Evolutionary conservation across 1,140 invertebrate genomes (phyloP).

Genomic region (Drosophila kanapiae): DNA sequence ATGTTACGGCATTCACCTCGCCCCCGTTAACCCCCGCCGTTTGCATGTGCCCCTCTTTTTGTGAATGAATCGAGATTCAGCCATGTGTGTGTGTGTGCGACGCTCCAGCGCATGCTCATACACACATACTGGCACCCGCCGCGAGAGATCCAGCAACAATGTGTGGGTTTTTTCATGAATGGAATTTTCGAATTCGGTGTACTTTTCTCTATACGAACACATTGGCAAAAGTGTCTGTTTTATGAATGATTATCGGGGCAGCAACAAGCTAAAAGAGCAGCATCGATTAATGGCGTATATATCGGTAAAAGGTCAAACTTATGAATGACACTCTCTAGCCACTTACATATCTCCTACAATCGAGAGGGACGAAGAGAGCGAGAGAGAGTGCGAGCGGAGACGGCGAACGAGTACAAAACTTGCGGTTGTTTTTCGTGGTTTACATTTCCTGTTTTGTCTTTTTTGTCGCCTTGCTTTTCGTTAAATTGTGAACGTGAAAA

Average conservation of each 20-base stretch:
- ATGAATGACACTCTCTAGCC: slow-evolving; percentile 48
- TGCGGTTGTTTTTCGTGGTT: slow-evolving; percentile 74
- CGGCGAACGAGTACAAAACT: slow-evolving; percentile 27
- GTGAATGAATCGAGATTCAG: slow-evolving; percentile 70
- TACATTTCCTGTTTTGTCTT: slow-evolving; percentile 78
- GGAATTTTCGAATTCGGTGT: slow-evolving; percentile 82
- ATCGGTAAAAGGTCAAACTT: slow-evolving; percentile 56
- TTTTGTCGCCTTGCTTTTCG: slow-evolving; percentile 56
- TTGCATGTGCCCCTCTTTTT: slow-evolving; percentile 73
- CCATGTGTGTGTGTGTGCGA: slow-evolving; percentile 44
- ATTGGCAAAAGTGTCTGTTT: slow-evolving; percentile 59
- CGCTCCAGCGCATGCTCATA: slow-evolving; percentile 67
- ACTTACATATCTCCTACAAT: slow-evolving; percentile 8
- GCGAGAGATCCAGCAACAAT: slow-evolving; percentile 63
- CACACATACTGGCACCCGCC: slow-evolving; percentile 53
- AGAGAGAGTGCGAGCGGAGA: slow-evolving; percentile 10
- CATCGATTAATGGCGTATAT: slow-evolving; percentile 48
- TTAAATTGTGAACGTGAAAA: slow-evolving; percentile 43
- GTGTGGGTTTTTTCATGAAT: slow-evolving; percentile 85
- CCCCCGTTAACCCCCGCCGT: slow-evolving; percentile 44
- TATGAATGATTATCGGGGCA: slow-evolving; percentile 75
- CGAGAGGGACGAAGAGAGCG: background rate
- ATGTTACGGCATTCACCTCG: slow-evolving; percentile 69
- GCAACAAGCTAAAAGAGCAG: slow-evolving; percentile 37
- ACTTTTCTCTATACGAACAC: slow-evolving; percentile 73